phyloP scores from a whole-genome alignment of 2,888 invertebrate genomes.

The Lithophane ornitopus region DNA sequence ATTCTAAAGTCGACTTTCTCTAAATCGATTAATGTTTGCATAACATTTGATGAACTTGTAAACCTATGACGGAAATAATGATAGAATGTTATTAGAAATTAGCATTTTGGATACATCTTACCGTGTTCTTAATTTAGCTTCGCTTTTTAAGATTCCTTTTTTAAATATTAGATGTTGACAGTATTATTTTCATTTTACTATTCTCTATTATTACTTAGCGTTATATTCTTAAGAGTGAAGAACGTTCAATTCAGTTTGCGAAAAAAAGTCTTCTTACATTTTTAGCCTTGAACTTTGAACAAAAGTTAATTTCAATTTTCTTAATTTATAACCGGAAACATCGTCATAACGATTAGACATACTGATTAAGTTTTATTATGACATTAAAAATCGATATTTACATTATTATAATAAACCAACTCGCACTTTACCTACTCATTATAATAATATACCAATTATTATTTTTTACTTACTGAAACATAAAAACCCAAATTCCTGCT shows the following conservation, averaged over 20 bases:
- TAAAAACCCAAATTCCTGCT: conserved; percentile 44
- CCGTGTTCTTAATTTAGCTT: not conserved
- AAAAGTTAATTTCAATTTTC: not conserved
- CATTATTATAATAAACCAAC: not conserved
- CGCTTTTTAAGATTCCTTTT: not conserved
- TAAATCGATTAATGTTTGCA: conserved; percentile 44
- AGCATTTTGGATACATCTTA: not conserved
- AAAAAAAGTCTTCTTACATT: not conserved
- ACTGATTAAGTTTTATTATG: conserved; percentile 4
- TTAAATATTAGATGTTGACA: not conserved
- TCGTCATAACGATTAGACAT: not conserved
- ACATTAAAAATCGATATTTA: conserved; percentile 28
- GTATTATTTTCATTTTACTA: too few species aligned
- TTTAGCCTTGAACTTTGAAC: conserved; percentile 1
- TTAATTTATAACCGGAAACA: not conserved
- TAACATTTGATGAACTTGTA: conserved; percentile 32
- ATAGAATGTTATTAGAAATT: not conserved
- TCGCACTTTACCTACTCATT: conserved; percentile 3
- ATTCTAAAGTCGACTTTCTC: conserved; percentile 52
- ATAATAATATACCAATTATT: conserved; percentile 22
- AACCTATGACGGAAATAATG: conserved; percentile 4
- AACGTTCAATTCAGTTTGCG: not conserved
- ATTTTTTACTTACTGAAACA: conserved; percentile 27
- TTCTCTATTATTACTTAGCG: too few species aligned
- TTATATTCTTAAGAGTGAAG: not conserved